Conservation (phyloP, 2,888 invertebrate species). For the Rhagonycha lutea region DNA sequence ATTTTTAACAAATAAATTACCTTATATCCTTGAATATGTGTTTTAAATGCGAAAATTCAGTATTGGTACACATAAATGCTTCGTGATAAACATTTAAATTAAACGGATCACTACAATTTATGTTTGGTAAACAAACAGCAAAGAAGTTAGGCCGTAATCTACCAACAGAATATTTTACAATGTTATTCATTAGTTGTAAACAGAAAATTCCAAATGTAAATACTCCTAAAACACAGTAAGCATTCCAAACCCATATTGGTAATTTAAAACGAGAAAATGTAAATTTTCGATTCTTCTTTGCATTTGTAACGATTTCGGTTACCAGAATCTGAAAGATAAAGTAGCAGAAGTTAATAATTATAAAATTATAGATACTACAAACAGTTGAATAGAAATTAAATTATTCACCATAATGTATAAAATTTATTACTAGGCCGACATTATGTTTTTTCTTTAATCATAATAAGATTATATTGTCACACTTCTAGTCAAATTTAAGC, state of each 20-base stretch:
- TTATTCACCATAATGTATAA: not conserved
- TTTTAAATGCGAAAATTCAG: constrained; percentile 23
- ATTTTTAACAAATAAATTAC: no score
- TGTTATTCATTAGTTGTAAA: constrained; percentile 85
- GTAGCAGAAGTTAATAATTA: constrained; percentile 45
- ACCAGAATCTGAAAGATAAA: not conserved
- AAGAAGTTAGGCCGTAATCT: constrained; percentile 93
- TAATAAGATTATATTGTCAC: not conserved
- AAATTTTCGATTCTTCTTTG: not conserved
- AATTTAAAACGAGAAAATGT: constrained; percentile 64
- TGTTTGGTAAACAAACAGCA: constrained; percentile 79
- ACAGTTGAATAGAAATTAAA: not conserved
- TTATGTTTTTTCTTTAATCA: not conserved
- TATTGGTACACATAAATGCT: constrained; percentile 68
- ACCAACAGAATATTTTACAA: constrained; percentile 92
- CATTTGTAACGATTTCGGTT: not conserved
- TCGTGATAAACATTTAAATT: constrained; percentile 71
- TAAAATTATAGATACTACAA: no score
- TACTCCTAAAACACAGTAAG: constrained; percentile 75
- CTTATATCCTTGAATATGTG: constrained; percentile 31
- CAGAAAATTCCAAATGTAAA: constrained; percentile 87
- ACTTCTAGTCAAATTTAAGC: not conserved
- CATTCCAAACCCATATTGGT: constrained; percentile 74
- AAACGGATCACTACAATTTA: constrained; percentile 62
- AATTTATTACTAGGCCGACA: not conserved